Base-by-base conservation (phyloP, 2,888 invertebrate genomes). In the Oscheius myriophilus region DNA sequence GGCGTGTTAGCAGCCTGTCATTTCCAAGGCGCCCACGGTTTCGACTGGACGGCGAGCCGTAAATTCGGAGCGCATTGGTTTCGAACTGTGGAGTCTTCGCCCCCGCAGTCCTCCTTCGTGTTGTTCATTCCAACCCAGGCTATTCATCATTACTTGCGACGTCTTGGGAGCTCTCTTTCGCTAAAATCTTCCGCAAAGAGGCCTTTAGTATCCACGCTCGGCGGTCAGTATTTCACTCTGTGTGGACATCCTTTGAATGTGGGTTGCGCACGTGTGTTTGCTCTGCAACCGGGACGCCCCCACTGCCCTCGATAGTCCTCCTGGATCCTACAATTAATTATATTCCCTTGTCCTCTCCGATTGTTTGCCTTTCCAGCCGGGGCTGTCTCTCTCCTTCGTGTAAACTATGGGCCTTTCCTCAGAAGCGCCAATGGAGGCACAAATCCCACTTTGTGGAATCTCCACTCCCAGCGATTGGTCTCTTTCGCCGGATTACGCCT, bases 231-330 rank as follows among this genome's bases (percentile, higher is more conserved):
- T 54, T 54, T 33, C 54, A n/a, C n/a, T 54, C 43, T 57, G 57
- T 57, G 58, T 41, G 58, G 58, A 41, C 58, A 58, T 33, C 39
- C 26, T 61, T 49, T 46, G 61, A 49, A 61, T 61, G 61, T 46
- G 61, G 61, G 61, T 49, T 61, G 61, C 61, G 61, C 61, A 61
- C 61, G 61, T 46, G 45, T 57, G 57, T 57, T 57, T 57, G 57
- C 57, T 57, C 23, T 57, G 42, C 58, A 58, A 58, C 42, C 58
- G 43, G 58, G 58, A 57, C 57, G 57, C 42, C 16, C 26, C 42
- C 23, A 7, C 58, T 58, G 58, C 58, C 58, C 43, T 58, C 58
- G 58, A 58, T 58, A 43, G 58, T 43, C 58, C 16, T 43, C 23
- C 2, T 49, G 11, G 18, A 3, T 18, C 18, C 23, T 49, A 33